phyloP scores from a whole-genome alignment of 2,113 vertebrate species.

The Rhinoderma darwinii region DNA sequence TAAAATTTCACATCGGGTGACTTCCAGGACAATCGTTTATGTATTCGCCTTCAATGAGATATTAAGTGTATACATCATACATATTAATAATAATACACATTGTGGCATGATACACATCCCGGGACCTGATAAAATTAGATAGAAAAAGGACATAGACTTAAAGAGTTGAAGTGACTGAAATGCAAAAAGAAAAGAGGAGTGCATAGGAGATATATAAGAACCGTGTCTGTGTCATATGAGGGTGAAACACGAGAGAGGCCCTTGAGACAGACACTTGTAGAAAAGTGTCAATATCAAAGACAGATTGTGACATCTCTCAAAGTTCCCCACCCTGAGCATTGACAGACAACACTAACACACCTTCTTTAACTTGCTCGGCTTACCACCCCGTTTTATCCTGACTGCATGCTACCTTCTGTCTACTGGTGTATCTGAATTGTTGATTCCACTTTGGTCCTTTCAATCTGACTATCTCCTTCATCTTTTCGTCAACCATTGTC shows the following conservation, averaged over 20 bases:
- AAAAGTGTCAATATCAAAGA: constrained; percentile 48
- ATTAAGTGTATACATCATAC: background rate
- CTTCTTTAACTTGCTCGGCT: constrained; percentile 13
- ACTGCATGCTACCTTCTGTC: background rate
- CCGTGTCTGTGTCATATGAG: background rate
- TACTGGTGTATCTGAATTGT: background rate
- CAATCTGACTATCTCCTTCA: background rate
- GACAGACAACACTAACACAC: constrained; percentile 54
- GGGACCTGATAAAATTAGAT: background rate
- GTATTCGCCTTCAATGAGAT: background rate
- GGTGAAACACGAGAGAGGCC: constrained; percentile 32
- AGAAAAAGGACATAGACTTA: background rate
- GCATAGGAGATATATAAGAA: background rate
- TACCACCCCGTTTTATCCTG: constrained; percentile 19
- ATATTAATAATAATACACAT: background rate
- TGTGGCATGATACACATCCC: background rate
- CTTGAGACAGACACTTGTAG: constrained; percentile 41
- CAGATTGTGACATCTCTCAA: constrained; percentile 51
- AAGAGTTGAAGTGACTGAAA: background rate
- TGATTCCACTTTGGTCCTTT: background rate
- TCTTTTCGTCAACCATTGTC: background rate
- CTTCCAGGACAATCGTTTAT: background rate
- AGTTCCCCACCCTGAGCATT: constrained; percentile 49
- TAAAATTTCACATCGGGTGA: background rate
- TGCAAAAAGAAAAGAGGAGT: background rate